Conservation (phyloP, 2,113 vertebrate genomes). For the Lampris megalopsis region DNA sequence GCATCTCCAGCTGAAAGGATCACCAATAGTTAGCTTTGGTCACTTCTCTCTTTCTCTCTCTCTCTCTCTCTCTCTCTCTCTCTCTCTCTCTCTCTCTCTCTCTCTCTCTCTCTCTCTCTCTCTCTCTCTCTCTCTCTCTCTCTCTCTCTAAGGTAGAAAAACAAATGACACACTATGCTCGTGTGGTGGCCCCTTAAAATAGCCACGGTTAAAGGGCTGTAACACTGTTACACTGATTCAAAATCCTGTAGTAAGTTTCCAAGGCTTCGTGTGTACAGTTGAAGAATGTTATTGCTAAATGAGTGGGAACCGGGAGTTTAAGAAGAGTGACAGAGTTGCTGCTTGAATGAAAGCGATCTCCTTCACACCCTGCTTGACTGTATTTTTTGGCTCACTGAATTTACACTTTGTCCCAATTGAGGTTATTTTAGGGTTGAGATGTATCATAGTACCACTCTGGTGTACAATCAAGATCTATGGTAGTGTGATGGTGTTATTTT, state of each 20-base stretch:
- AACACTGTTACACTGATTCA: conserved; percentile 75
- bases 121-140: conserved; percentile 15
- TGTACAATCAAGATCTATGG: background rate
- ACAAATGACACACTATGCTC: conserved; percentile 73
- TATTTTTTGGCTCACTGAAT: background rate
- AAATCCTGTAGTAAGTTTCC: conserved; percentile 46
- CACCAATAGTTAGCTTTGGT: too few relatives aligned
- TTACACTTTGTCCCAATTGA: background rate
- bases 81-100: conserved; percentile 14
- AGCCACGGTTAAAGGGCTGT: conserved; percentile 54
- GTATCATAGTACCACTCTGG: background rate
- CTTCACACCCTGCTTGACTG: background rate
- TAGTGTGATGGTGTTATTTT: background rate
- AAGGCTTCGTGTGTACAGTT: conserved; percentile 44
- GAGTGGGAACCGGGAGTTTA: background rate
- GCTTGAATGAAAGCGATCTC: background rate
- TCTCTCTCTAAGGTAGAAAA: conserved; percentile 29
- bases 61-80: conserved; percentile 15
- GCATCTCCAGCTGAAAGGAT: background rate
- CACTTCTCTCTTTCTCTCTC: background rate
- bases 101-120: background rate
- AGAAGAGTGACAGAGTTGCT: background rate
- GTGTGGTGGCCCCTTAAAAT: conserved; percentile 55
- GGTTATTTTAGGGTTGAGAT: too few relatives aligned
- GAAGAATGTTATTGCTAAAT: conserved; percentile 39